Base-by-base conservation (phyloP, 35 echinoderm and acorn worm species). In the Holothuria glaberrima region DNA sequence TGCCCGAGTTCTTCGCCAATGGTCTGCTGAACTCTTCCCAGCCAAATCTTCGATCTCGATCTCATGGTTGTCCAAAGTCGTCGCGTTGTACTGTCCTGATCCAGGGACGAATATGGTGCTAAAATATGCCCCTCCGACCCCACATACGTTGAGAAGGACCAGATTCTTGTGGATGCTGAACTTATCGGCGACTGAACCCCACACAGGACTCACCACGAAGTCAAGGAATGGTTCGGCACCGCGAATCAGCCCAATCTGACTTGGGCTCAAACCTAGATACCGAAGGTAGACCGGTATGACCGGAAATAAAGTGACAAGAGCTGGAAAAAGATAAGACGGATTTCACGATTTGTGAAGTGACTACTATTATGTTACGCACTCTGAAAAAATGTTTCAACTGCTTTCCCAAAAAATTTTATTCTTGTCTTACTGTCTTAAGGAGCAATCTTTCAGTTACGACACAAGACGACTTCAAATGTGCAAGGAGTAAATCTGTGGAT, bases 221-320 rank as follows among this genome's bases (percentile, higher is more conserved):
- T 75, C 77, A 9, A 92, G 38, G 48, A 92, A 92, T 12, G 94
- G 94, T 66, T 95, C 94, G 2, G 90, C 58, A 32, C 94, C 94
- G 4, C 85, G 66, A 59, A 89, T 91, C 20, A 92, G 21, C 9
- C 90, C 94, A 60, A 92, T 90, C 61, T 95, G 94, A 28, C 79
- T 61, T 34, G 94, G 33, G 65, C 79, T 92, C 56, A 92, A 36
- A 10, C 94, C 94, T 19, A 95, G 68, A 52, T 88, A 88, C 12
- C 32, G 82, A 59, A 95, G 58, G 90, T 92, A 95, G 20, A 95
- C 94, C 6, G 94, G 94, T 30, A 95, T 75, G 35, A 92, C 91
- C 3, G 90, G 90, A 28, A 89, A 65, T 36, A 95, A 48, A 6
- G 77, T 71, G 6, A 91, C 94, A 32, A 88, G 57, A 38, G 74